A percentile compares a stretch with the other conserved stretches of the same genome.
phyloP scores from a whole-genome alignment of 2,113 vertebrate genomes.

The Menura novaehollandiae region DNA sequence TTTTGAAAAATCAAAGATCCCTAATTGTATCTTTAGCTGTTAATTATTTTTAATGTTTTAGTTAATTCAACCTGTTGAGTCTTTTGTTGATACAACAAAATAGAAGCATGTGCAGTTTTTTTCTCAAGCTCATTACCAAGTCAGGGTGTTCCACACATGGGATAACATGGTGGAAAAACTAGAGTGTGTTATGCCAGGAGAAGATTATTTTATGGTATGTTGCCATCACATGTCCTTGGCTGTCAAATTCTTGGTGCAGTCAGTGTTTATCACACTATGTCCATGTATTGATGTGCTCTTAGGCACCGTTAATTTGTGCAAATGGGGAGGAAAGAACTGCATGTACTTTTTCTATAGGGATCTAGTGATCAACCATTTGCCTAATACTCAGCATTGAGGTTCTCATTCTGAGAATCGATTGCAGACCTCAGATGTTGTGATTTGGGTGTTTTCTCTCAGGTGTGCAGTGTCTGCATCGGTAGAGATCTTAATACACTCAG shows the following conservation, averaged over 20 bases:
- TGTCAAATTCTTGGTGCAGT: neutral
- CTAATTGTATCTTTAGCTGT: neutral
- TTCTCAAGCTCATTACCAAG: neutral
- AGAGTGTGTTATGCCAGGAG: neutral
- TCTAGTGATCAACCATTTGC: neutral
- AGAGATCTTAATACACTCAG: neutral
- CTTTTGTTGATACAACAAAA: neutral
- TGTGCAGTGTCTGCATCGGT: neutral
- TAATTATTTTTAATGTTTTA: neutral
- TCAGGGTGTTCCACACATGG: neutral
- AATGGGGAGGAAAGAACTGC: neutral
- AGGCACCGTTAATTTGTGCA: neutral
- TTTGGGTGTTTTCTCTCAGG: neutral
- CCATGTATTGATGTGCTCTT: neutral
- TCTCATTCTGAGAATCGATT: fast-evolving
- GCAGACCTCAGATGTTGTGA: neutral
- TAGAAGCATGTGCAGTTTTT: neutral
- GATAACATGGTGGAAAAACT: neutral
- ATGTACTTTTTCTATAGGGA: neutral
- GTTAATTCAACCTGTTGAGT: neutral
- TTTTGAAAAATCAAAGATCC: neutral
- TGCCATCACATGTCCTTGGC: neutral
- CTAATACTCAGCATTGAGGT: neutral
- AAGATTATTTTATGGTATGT: neutral
- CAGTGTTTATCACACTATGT: neutral